Conservation (phyloP, 2,888 invertebrate genomes). For the Thereva unica region DNA sequence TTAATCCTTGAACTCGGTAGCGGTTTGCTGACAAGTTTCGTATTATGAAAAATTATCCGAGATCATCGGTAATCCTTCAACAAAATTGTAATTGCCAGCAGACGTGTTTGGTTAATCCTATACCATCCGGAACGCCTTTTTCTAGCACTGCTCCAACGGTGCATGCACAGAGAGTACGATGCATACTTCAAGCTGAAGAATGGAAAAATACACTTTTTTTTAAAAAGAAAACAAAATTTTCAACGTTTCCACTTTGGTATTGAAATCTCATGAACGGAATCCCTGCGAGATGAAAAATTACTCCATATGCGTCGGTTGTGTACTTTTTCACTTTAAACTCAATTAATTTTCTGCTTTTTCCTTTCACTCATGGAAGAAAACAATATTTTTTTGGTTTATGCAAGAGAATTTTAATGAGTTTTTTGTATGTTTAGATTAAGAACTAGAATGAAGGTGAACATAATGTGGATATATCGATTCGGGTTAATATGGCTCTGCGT, state of each 20-base stretch:
- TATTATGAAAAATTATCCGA: slow-evolving; percentile 35
- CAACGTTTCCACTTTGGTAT: too few species aligned
- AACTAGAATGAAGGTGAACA: too few species aligned
- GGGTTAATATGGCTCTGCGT: too few species aligned
- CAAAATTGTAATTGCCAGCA: slow-evolving; percentile 38
- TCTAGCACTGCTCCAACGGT: slow-evolving; percentile 11
- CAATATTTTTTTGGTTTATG: too few species aligned
- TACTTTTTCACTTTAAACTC: slow-evolving; percentile 8
- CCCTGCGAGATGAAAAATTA: slow-evolving; percentile 25
- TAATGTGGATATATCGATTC: too few species aligned
- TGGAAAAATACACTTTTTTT: too few species aligned
- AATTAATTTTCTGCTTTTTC: slow-evolving; percentile 17
- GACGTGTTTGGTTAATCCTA: slow-evolving; percentile 30
- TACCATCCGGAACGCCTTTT: slow-evolving; percentile 7
- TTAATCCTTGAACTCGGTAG: slow-evolving; percentile 25
- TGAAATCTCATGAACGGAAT: too few species aligned
- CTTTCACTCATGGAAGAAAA: too few species aligned
- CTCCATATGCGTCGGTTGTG: slow-evolving; percentile 13
- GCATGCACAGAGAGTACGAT: not conserved
- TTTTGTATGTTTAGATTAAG: too few species aligned
- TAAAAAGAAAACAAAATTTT: too few species aligned
- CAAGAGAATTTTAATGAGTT: too few species aligned
- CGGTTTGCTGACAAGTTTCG: slow-evolving; percentile 23
- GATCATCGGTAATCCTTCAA: slow-evolving; percentile 39
- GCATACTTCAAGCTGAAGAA: too few species aligned